Evolutionary conservation across 2,113 vertebrate genomes (phyloP).

Genomic region (Sterna hirundo): DNA sequence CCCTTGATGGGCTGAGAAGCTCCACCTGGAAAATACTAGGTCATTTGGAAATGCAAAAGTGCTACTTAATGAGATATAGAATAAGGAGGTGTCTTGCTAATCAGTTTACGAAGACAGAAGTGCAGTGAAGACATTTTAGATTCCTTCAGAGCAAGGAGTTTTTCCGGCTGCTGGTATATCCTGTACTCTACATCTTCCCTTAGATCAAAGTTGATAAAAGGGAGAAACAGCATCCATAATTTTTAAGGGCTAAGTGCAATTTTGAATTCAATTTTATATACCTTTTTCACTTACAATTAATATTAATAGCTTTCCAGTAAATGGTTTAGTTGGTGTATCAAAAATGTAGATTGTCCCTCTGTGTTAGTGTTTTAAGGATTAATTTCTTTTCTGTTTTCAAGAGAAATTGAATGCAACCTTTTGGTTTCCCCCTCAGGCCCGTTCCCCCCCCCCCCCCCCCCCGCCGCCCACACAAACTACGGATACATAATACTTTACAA

Average conservation of each 20-base stretch:
- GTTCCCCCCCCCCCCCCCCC: too few relatives aligned
- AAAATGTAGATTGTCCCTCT: background rate
- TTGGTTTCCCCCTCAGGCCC: fast-evolving
- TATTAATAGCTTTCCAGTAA: background rate
- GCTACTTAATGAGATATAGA: background rate
- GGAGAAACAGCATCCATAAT: background rate
- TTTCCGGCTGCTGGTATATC: background rate
- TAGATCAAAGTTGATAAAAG: background rate
- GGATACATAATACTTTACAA: background rate
- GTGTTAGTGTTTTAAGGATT: background rate
- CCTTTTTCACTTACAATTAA: background rate
- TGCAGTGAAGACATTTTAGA: background rate
- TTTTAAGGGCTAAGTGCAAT: background rate
- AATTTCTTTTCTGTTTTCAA: background rate
- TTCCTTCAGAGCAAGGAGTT: background rate
- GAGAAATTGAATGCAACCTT: background rate
- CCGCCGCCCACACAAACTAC: background rate
- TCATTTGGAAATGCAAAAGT: background rate
- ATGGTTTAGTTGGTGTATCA: background rate
- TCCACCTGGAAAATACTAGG: background rate
- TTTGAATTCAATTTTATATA: background rate
- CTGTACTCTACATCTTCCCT: background rate
- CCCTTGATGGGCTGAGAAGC: background rate
- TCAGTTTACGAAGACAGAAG: background rate
- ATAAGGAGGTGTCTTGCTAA: background rate